Evolutionary conservation across 1,140 invertebrate species (phyloP), one percentile per base, ranked within the genome.

Genomic region (Drosophila yakuba): DNA sequence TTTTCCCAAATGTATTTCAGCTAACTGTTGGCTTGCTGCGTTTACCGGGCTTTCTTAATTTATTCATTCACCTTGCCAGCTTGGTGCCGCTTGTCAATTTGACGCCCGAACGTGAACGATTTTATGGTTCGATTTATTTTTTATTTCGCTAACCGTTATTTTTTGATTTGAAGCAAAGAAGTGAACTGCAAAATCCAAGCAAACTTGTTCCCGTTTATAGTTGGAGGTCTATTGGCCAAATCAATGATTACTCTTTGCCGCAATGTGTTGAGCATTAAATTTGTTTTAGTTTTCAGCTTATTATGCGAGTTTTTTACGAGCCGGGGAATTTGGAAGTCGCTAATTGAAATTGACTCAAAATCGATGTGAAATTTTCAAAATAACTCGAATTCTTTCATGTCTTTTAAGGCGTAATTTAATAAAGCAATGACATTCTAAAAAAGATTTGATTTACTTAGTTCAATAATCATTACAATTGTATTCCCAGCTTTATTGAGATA

Each of bases 171-270:
- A 36, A 50, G 25, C 47, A 48, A 50, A 56, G 52, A 45, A 50
- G 55, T 50, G 35, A 48, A 41, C 15, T 25, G 35, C 64, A 6
- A 57, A 57, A 41, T 69, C n/a, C 41, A 12, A 58, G 15, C 4
- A 71, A 79, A 79, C 80, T 48, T 51, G 80, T 69, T 83, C 39
- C 38, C 60, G 48, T 57, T 67, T 17, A 51, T 28, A 50, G 63
- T 44, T 38, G 38, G 38, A 50, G 59, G 55, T 58, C 54, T 57
- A 75, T 79, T 78, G 69, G 62, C 58, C 50, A 66, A 79, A 83
- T 82, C 74, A 74, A 83, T 74, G 62, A 78, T 69, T n/a, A n/a
- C n/a, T n/a, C n/a, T 77, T 76, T 81, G 73, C 73, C 66, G 56
- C 68, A 82, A 74, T 83, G 71, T 66, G 63, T 72, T 59, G 51